Evolutionary conservation across 2,888 invertebrate species (phyloP).

Genomic region (Adela reaumurella): DNA sequence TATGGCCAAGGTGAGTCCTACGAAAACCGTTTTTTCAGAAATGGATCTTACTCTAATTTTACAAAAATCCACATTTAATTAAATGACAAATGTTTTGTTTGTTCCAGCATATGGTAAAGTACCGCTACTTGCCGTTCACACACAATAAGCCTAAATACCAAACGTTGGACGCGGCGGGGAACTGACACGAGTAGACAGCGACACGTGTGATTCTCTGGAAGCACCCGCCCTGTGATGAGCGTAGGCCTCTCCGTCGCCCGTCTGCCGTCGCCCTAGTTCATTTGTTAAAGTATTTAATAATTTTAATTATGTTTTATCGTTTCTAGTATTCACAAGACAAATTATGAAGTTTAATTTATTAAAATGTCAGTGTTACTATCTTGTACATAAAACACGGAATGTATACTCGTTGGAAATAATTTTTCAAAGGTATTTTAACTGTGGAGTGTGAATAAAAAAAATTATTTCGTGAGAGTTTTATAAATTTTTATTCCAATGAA

Average conservation of each 20-base stretch:
- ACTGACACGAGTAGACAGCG: conserved; percentile 28
- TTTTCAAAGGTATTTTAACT: too few relatives aligned
- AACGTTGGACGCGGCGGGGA: conserved; percentile 44
- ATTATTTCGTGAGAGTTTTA: too few relatives aligned
- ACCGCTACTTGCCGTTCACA: conserved; percentile 97
- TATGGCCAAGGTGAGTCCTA: too few relatives aligned
- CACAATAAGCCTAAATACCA: conserved; percentile 96
- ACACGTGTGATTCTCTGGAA: conserved; percentile 29
- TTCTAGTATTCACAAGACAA: background rate
- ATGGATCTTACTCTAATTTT: too few relatives aligned
- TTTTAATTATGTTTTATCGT: conserved; percentile 50
- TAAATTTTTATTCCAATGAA: too few relatives aligned
- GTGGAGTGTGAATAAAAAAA: too few relatives aligned
- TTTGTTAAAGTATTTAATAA: conserved; percentile 34
- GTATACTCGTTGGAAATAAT: too few relatives aligned
- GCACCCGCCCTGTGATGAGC: conserved; percentile 14
- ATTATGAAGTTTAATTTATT: background rate
- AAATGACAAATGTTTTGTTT: too few relatives aligned
- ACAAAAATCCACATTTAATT: too few relatives aligned
- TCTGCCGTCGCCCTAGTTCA: conserved; percentile 19
- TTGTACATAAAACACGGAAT: background rate
- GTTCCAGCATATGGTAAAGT: conserved; percentile 98
- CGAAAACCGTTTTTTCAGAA: too few relatives aligned
- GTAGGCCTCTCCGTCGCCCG: too few relatives aligned
- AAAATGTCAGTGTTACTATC: background rate